A percentile compares a stretch with the other conserved stretches of the same genome.
phyloP scores from a whole-genome alignment of 2,888 invertebrate genomes.

The Synergus gifuensis region DNA sequence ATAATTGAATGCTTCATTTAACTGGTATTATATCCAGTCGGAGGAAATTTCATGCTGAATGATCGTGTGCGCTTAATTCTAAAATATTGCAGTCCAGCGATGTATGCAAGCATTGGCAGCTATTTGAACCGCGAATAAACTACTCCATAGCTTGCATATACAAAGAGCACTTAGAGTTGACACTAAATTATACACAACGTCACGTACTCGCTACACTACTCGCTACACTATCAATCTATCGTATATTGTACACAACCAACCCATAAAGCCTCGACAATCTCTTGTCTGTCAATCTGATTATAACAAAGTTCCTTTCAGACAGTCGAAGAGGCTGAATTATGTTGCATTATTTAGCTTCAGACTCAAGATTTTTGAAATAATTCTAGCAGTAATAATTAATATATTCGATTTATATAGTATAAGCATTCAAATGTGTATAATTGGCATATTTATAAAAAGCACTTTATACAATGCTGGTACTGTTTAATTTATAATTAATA shows the following conservation, averaged over 20 bases:
- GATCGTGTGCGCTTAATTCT: not conserved
- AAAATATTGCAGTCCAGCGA: not conserved
- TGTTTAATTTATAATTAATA: too few relatives aligned
- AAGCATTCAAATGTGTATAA: too few relatives aligned
- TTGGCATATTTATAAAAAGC: too few relatives aligned
- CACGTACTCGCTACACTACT: not conserved
- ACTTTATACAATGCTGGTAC: too few relatives aligned
- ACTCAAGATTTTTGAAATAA: not conserved
- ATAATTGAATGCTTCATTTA: too few relatives aligned
- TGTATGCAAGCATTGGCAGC: constrained; percentile 21
- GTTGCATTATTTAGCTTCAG: not conserved
- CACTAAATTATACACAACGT: constrained; percentile 27
- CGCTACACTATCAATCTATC: not conserved
- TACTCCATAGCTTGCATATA: not conserved
- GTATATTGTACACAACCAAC: not conserved
- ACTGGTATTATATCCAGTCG: not conserved
- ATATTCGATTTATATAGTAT: too few relatives aligned
- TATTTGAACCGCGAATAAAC: constrained; percentile 13
- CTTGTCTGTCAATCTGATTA: constrained; percentile 1
- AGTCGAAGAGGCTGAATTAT: not conserved
- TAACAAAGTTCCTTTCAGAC: not conserved
- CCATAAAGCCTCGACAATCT: constrained; percentile 26
- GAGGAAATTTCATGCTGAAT: not conserved
- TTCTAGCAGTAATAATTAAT: not conserved
- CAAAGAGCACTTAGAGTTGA: constrained; percentile 8